A percentile compares a stretch with the other conserved stretches of the same genome.
Conservation (phyloP, 2,797 vertebrate genomes). For the Heteromormyrus szaboi region DNA sequence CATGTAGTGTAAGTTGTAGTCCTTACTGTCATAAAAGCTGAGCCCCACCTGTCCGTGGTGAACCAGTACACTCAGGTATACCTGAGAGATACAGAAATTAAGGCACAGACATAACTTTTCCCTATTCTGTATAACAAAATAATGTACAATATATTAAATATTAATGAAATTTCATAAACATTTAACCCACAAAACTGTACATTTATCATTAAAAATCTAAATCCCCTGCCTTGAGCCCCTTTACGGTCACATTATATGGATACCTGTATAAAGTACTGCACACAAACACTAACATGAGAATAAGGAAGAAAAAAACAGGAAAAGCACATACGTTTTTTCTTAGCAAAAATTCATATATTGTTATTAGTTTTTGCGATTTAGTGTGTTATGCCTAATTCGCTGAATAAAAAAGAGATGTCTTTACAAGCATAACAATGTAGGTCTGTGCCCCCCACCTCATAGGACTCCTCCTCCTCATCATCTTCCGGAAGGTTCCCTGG, state of each 20-base stretch:
- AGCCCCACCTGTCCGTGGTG: slow-evolving; percentile 73
- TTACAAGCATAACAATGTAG: background rate
- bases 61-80: slow-evolving; percentile 76
- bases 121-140: background rate
- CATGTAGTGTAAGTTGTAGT: slow-evolving; percentile 80
- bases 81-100: slow-evolving; percentile 45
- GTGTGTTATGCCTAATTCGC: background rate
- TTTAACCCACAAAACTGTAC: background rate
- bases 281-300: background rate
- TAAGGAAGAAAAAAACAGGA: background rate
- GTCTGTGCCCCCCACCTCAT: slow-evolving; percentile 39
- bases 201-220: background rate
- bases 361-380: background rate
- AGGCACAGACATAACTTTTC: background rate
- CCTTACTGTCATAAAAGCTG: slow-evolving; percentile 79
- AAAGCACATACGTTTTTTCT: background rate
- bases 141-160: background rate
- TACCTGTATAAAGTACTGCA: background rate
- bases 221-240: background rate
- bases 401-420: background rate
- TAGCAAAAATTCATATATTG: background rate
- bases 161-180: background rate
- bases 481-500: slow-evolving; percentile 15
- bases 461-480: slow-evolving; percentile 48
- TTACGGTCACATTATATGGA: background rate